Conservation (phyloP, 2,888 invertebrate genomes). For the Leptarthrus brevirostris region DNA sequence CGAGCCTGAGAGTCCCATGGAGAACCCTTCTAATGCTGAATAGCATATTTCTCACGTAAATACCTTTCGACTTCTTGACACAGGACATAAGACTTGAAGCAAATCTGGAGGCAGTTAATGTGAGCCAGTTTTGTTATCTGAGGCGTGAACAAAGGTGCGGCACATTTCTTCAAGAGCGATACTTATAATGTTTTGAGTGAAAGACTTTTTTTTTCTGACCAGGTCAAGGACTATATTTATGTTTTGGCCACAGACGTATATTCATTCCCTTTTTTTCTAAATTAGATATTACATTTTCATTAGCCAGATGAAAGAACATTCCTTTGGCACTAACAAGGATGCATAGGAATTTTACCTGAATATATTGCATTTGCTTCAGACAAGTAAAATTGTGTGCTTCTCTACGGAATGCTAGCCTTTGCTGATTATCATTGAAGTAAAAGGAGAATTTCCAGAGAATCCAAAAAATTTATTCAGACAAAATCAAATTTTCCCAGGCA, state of each 20-base stretch:
- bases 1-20: not conserved
- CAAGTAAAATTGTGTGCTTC: too few species aligned
- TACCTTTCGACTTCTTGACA: constrained; percentile 24
- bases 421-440: constrained; percentile 2
- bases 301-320: too few species aligned
- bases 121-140: not conserved
- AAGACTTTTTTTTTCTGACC: too few species aligned
- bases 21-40: not conserved
- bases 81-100: constrained; percentile 17
- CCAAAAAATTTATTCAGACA: not conserved
- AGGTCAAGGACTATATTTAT: too few species aligned
- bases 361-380: not conserved
- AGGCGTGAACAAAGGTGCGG: constrained; percentile 10
- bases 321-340: not conserved
- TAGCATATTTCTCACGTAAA: constrained; percentile 17
- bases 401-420: not conserved
- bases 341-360: not conserved
- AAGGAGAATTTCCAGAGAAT: not conserved
- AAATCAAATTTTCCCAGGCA: too few species aligned
- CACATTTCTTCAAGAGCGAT: too few species aligned
- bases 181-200: too few species aligned
- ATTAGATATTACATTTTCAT: not conserved
- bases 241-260: too few species aligned
- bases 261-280: too few species aligned
- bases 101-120: constrained; percentile 24